Base-by-base conservation (phyloP, 1,140 invertebrate species). In the Gryllus bimaculatus region DNA sequence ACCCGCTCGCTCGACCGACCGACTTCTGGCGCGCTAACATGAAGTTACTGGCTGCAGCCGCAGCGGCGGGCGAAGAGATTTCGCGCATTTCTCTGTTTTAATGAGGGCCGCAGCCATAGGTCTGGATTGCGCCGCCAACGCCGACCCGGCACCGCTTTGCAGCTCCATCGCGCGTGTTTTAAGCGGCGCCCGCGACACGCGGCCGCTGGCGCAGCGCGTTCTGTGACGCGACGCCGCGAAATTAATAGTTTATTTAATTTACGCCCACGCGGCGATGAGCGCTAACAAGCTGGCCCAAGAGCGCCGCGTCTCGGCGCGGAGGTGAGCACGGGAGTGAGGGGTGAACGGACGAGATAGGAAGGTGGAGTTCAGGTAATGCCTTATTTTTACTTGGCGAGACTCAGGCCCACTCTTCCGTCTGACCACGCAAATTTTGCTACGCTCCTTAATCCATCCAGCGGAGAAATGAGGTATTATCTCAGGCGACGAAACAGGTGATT, bases 161-260 rank as follows among this genome's bases (percentile, higher is more conserved):
- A 66, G 54, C 54, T 13, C 10, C 18, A 66, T 66, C 54, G 54
- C 54, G 10, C 54, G 54, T 66, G 7, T 7, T 66, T 2, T 1
- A 66, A 66, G 10, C 10, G 54, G 54, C 54, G 18, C 54, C 54
- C 54, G 26, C 26, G 26, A 39, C 26, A 5, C 26, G 26, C 26
- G 26, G 26, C 26, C 26, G 5, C 1, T 5, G 26, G 26, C 7
- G 54, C 7, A n/a, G n/a, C 54, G 54, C 18, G 54, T 66, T 66
- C 26, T 1, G 26, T 66, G 10, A 2, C 10, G 10, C 54, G 18
- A 66, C 54, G 10, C 54, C 7, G 54, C 54, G 18, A 66, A 66
- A 66, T 66, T 66, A 66, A 66, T 66, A 66, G 54, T 66, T 66
- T 66, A 66, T 66, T 66, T 66, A 66, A 66, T 66, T 18, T 66